Conservation (phyloP, 2,113 vertebrate genomes). For the Tringa solitaria region DNA sequence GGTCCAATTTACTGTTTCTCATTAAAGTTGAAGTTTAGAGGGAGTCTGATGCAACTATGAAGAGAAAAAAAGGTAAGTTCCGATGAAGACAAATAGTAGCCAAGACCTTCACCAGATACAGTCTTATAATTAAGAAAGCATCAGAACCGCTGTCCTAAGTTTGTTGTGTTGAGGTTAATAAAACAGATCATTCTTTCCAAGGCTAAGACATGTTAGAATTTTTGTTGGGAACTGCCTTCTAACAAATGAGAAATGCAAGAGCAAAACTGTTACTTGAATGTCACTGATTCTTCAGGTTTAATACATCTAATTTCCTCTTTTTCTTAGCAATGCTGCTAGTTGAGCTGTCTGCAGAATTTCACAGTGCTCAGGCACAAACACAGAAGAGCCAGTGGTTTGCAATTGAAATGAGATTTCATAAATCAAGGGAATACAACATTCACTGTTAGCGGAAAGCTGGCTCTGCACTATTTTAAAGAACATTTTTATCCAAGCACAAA, state of each 20-base stretch:
- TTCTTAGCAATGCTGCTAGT: neutral
- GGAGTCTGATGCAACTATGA: neutral
- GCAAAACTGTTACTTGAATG: constrained; percentile 34
- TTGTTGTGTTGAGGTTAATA: neutral
- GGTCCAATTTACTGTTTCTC: neutral
- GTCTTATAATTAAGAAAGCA: constrained; percentile 26
- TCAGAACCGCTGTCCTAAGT: neutral
- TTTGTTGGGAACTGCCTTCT: constrained; percentile 10
- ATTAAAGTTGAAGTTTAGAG: neutral
- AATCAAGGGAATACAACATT: constrained; percentile 16
- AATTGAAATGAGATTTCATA: constrained; percentile 55
- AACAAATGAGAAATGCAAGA: constrained; percentile 56
- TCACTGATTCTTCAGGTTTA: constrained; percentile 37
- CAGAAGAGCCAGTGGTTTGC: constrained; percentile 21
- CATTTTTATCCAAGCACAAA: constrained; percentile 25
- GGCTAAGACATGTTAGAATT: constrained; percentile 7
- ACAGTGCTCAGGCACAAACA: constrained; percentile 6
- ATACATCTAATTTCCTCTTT: constrained; percentile 20
- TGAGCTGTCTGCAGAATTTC: constrained; percentile 37
- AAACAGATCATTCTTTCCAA: constrained; percentile 35
- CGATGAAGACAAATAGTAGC: neutral
- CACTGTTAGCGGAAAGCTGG: neutral
- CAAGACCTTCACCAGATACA: neutral
- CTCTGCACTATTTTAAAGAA: neutral
- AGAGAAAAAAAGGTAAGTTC: neutral